Evolutionary conservation across 1,140 invertebrate species (phyloP).

Genomic region (Protaetia brevitarsis): DNA sequence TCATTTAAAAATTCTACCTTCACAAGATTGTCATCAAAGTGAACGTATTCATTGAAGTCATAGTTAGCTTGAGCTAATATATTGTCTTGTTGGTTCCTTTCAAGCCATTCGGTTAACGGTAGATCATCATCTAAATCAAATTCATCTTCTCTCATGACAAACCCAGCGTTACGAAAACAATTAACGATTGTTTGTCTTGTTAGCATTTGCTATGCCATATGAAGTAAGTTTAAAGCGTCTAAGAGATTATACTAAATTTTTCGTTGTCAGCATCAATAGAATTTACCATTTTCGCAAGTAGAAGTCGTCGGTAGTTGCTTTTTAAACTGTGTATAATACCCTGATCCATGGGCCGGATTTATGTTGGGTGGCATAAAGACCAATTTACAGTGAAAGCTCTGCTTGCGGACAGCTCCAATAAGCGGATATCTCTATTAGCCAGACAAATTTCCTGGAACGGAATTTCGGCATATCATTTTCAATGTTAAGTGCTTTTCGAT

Average conservation of each 20-base stretch:
- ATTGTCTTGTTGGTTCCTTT: not conserved
- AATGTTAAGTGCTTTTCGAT: too few relatives aligned
- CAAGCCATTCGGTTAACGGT: not conserved
- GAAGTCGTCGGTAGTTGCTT: slow-evolving; percentile 24
- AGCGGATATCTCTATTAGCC: too few relatives aligned
- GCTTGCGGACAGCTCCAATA: too few relatives aligned
- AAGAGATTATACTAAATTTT: slow-evolving; percentile 12
- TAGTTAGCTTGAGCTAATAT: not conserved
- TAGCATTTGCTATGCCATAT: slow-evolving; percentile 19
- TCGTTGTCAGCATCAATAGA: slow-evolving; percentile 16
- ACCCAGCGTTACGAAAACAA: slow-evolving; percentile 22
- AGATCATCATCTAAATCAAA: slow-evolving; percentile 22
- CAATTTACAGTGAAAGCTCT: too few relatives aligned
- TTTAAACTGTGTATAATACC: slow-evolving; percentile 23
- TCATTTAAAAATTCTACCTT: too few relatives aligned
- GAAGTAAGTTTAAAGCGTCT: slow-evolving; percentile 18
- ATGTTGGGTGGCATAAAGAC: not conserved
- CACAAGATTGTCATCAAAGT: too few relatives aligned
- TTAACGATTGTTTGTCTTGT: slow-evolving; percentile 10
- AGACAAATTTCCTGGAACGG: too few relatives aligned
- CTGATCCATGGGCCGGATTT: slow-evolving; percentile 19
- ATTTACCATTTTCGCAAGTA: slow-evolving; percentile 22
- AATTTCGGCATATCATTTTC: too few relatives aligned
- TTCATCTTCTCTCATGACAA: slow-evolving; percentile 2
- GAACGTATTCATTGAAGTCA: too few relatives aligned